These are phyloP conservation scores for Cotesia typhae DNA, from an alignment of 1,140 invertebrate genomes.

Conservation along the genomic window DNA sequence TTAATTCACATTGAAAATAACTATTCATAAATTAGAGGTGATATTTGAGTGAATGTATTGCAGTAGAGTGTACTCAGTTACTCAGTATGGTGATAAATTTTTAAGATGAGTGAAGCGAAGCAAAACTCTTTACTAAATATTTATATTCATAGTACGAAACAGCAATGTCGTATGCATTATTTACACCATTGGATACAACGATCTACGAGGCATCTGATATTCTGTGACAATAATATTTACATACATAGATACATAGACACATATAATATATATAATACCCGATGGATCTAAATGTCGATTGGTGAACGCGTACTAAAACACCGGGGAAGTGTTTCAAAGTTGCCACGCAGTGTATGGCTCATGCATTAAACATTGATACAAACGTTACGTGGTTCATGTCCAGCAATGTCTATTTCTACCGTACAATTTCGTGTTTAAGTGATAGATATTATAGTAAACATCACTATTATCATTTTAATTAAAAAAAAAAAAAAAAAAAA, in stretches of 20 bases:
- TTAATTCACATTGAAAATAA: too few species aligned
- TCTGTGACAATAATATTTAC: background rate
- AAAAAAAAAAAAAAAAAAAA: too few species aligned
- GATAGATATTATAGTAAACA: constrained; percentile 1
- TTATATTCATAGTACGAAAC: too few species aligned
- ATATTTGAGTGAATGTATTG: too few species aligned
- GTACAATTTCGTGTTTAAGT: constrained; percentile 4
- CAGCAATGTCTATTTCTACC: background rate
- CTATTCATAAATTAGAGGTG: too few species aligned
- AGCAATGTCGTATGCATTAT: background rate
- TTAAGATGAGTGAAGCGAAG: too few species aligned
- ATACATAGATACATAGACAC: background rate
- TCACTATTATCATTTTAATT: too few species aligned
- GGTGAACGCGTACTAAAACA: background rate
- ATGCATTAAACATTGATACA: constrained; percentile 34
- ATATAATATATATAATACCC: constrained; percentile 18
- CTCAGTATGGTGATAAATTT: too few species aligned
- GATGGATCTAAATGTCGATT: constrained; percentile 17
- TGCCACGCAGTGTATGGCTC: constrained; percentile 14
- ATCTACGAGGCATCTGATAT: constrained; percentile 16
- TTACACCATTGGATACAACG: background rate
- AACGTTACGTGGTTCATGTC: constrained; percentile 14
- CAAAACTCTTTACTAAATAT: too few species aligned
- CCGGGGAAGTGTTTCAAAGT: constrained; percentile 22
- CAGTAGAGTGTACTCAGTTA: too few species aligned